phyloP scores from a whole-genome alignment of 2,113 vertebrate species.

The Phocoena sinus region DNA sequence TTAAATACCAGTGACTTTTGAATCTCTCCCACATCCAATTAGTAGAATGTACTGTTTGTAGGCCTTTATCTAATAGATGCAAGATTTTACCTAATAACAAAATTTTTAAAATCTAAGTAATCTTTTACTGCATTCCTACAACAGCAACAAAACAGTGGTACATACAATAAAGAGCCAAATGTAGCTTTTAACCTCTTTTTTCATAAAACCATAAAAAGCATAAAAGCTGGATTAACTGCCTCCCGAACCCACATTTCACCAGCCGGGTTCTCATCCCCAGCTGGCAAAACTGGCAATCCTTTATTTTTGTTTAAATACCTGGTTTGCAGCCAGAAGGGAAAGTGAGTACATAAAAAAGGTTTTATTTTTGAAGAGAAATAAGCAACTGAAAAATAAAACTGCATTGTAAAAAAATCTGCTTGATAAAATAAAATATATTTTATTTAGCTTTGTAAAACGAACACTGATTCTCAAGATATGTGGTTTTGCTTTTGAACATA shows the following conservation, averaged over 20 bases:
- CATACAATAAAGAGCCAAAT: constrained; percentile 79
- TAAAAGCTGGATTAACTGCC: constrained; percentile 85
- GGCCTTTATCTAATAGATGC: constrained; percentile 66
- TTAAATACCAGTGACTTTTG: constrained; percentile 7
- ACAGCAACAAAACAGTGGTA: constrained; percentile 78
- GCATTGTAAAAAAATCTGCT: constrained; percentile 68
- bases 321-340: constrained; percentile 82
- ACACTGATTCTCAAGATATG: constrained; percentile 31
- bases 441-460: constrained; percentile 58
- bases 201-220: constrained; percentile 85
- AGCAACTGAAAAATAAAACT: constrained; percentile 72
- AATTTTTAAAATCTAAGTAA: constrained; percentile 71
- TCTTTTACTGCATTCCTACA: constrained; percentile 78
- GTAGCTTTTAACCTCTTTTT: constrained; percentile 84
- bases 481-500: constrained; percentile 16
- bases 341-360: constrained; percentile 76
- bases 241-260: constrained; percentile 81
- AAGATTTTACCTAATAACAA: constrained; percentile 75
- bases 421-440: constrained; percentile 60
- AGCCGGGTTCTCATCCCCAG: constrained; percentile 86
- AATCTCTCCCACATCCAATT: constrained; percentile 42
- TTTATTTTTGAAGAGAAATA: constrained; percentile 77
- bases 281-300: constrained; percentile 86
- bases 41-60: constrained; percentile 55
- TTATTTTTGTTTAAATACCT: constrained; percentile 86